These are phyloP conservation scores for Melanostoma scalare DNA, from an alignment of 2,888 invertebrate genomes.

Conservation along the genomic window DNA sequence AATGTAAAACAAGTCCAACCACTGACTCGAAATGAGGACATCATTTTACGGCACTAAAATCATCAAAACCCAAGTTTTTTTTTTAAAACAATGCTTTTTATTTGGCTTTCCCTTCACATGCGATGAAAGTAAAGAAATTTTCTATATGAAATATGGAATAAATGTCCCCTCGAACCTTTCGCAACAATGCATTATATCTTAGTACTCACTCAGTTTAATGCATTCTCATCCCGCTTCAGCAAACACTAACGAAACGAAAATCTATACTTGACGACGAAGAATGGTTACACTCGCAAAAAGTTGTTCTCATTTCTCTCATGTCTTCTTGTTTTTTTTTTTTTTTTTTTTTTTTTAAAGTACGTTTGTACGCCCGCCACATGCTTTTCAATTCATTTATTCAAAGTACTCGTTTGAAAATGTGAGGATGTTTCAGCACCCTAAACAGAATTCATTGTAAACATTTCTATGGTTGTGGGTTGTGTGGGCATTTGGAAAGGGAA, in stretches of 20 bases:
- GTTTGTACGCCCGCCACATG: slow-evolving; percentile 51
- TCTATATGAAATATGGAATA: slow-evolving; percentile 4
- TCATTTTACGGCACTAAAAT: neutral
- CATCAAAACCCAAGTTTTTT: slow-evolving; percentile 8
- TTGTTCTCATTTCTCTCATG: slow-evolving; percentile 41
- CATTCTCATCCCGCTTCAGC: slow-evolving; percentile 71
- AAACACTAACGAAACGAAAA: slow-evolving; percentile 51
- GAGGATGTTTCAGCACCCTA: slow-evolving; percentile 59
- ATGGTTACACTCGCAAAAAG: slow-evolving; percentile 57
- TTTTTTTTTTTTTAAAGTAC: slow-evolving; percentile 2
- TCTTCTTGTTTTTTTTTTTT: no score
- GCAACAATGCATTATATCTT: slow-evolving; percentile 74
- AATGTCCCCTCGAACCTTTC: slow-evolving; percentile 30
- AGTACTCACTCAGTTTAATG: slow-evolving; percentile 74
- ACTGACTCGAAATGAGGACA: neutral
- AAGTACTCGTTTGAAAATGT: slow-evolving; percentile 51
- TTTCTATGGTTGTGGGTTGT: slow-evolving; percentile 15
- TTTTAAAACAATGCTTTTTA: slow-evolving; percentile 3
- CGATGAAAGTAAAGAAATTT: neutral
- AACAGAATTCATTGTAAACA: slow-evolving; percentile 51
- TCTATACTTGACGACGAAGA: slow-evolving; percentile 62
- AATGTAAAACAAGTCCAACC: no score
- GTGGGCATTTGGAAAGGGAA: slow-evolving; percentile 27
- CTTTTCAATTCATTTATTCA: slow-evolving; percentile 72
- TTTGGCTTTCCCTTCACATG: slow-evolving; percentile 3